A percentile compares a stretch with the other conserved stretches of the same genome.
Evolutionary conservation across 2,797 vertebrate species (phyloP).

Genomic region (Liparis tanakae): DNA sequence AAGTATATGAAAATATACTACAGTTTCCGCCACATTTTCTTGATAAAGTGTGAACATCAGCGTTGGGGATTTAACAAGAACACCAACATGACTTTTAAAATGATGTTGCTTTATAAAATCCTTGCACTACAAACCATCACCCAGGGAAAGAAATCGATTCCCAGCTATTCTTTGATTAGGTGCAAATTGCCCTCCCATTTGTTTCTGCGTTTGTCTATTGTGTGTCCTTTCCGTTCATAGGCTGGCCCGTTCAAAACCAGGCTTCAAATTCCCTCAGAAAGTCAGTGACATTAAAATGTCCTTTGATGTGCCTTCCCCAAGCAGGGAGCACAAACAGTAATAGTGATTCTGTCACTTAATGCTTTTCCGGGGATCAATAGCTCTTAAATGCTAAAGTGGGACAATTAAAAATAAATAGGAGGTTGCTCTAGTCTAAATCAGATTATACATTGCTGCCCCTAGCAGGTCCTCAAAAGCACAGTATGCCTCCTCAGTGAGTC

Average conservation of each 20-base stretch:
- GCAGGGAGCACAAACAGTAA: slow-evolving; percentile 98
- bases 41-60: slow-evolving; percentile 22
- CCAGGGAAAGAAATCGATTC: slow-evolving; percentile 90
- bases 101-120: slow-evolving; percentile 89
- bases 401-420: slow-evolving; percentile 99
- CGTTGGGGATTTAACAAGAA: slow-evolving; percentile 72
- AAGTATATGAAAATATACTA: too few species aligned
- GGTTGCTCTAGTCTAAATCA: slow-evolving; percentile 90
- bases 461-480: slow-evolving; percentile 88
- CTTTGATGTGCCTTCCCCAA: slow-evolving; percentile 99
- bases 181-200: slow-evolving; percentile 94
- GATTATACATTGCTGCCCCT: slow-evolving; percentile 86
- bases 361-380: slow-evolving; percentile 98
- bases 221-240: slow-evolving; percentile 99
- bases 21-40: slow-evolving; percentile 4
- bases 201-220: slow-evolving; percentile 93
- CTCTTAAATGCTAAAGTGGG: slow-evolving; percentile 99
- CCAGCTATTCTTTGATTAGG: slow-evolving; percentile 94
- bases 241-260: slow-evolving; percentile 90
- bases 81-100: slow-evolving; percentile 86
- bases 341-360: slow-evolving; percentile 98
- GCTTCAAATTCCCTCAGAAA: slow-evolving; percentile 99
- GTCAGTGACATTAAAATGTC: slow-evolving; percentile 99
- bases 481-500: slow-evolving; percentile 85
- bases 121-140: slow-evolving; percentile 88